A percentile compares a stretch with the other conserved stretches of the same genome.
Conservation (phyloP, 2,888 invertebrate genomes). For the Ophion obscuratus region DNA sequence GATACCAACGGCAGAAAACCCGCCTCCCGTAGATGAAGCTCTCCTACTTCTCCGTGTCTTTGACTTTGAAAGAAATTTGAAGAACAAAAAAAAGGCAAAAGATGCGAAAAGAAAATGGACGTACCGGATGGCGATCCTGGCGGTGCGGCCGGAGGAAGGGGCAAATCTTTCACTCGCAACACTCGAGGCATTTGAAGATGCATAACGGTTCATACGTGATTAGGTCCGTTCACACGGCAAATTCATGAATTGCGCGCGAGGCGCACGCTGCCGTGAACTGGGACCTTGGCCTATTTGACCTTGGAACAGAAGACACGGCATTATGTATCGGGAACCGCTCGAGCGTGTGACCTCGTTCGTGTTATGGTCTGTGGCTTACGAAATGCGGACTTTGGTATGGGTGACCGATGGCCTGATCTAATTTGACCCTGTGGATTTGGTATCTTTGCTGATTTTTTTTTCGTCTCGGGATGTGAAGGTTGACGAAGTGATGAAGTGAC, state of each 20-base stretch:
- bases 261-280: not conserved
- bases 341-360: not conserved
- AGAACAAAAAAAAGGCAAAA: not conserved
- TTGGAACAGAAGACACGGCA: not conserved
- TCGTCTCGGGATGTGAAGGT: too few species aligned
- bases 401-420: too few species aligned
- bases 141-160: not conserved
- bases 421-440: too few species aligned
- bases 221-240: slow-evolving; percentile 2
- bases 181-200: slow-evolving; percentile 3
- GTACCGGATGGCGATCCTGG: not conserved
- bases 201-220: slow-evolving; percentile 10
- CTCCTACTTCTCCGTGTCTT: not conserved
- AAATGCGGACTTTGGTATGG: too few species aligned
- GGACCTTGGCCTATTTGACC: slow-evolving; percentile 26
- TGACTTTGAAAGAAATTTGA: not conserved
- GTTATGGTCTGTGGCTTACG: too few species aligned
- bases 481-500: too few species aligned
- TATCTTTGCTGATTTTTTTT: too few species aligned
- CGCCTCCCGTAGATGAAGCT: not conserved
- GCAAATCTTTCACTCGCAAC: not conserved
- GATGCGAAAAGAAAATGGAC: not conserved
- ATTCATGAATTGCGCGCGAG: not conserved
- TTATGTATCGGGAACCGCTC: not conserved
- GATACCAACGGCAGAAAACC: slow-evolving; percentile 2